These are phyloP conservation scores for Gadus chalcogrammus DNA, from an alignment of 2,113 vertebrate genomes.

Conservation along the genomic window DNA sequence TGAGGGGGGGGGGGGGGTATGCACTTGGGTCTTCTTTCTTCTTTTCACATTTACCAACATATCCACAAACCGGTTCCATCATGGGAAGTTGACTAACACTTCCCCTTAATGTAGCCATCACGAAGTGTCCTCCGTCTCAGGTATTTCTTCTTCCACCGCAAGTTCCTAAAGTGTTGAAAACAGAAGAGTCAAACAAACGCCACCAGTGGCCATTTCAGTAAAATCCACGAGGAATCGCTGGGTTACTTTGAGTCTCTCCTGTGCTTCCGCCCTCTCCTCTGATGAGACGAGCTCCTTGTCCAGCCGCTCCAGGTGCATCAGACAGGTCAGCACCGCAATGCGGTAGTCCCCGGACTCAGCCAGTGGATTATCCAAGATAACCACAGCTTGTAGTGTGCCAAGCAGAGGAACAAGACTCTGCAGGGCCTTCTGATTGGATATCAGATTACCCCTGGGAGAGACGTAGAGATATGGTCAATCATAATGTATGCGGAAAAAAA, in stretches of 20 bases:
- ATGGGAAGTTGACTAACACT: too few relatives aligned
- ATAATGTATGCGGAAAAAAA: neutral
- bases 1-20: too few relatives aligned
- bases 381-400: constrained; percentile 72
- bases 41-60: too few relatives aligned
- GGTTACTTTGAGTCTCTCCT: constrained; percentile 55
- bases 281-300: constrained; percentile 80
- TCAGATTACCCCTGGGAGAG: constrained; percentile 61
- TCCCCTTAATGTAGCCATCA: neutral
- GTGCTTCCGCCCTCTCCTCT: constrained; percentile 76
- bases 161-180: constrained; percentile 51
- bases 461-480: neutral
- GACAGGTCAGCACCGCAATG: constrained; percentile 67
- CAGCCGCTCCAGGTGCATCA: constrained; percentile 77
- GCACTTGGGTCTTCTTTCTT: too few relatives aligned
- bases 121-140: constrained; percentile 28
- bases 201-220: too few relatives aligned
- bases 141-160: constrained; percentile 41
- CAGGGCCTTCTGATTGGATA: constrained; percentile 49
- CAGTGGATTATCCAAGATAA: constrained; percentile 83
- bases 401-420: constrained; percentile 47
- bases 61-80: too few relatives aligned
- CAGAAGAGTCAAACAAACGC: constrained; percentile 5
- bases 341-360: constrained; percentile 70
- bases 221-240: neutral